Evolutionary conservation across 2,113 vertebrate genomes (phyloP).

Genomic region (Hippolais icterina): DNA sequence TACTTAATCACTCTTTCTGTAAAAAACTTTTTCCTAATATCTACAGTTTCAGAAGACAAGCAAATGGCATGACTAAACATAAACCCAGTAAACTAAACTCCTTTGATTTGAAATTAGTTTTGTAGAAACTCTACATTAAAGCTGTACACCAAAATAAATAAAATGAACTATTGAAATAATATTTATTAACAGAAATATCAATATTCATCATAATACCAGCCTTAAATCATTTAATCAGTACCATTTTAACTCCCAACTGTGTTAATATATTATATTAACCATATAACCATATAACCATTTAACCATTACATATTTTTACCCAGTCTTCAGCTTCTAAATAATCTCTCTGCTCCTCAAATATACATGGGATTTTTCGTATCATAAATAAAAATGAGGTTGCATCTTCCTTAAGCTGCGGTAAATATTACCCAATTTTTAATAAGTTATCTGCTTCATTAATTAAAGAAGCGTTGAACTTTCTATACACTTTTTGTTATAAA

Average conservation of each 20-base stretch:
- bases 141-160: not conserved
- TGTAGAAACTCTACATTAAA: not conserved
- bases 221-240: not conserved
- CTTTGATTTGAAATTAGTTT: not conserved
- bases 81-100: not conserved
- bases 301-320: not conserved
- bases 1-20: too few species aligned
- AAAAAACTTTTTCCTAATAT: too few species aligned
- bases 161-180: not conserved
- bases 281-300: not conserved
- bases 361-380: not conserved
- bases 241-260: not conserved
- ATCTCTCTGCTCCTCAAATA: not conserved
- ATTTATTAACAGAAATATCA: not conserved
- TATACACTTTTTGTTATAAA: not conserved
- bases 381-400: not conserved
- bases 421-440: not conserved
- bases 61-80: not conserved
- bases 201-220: not conserved
- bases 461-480: not conserved
- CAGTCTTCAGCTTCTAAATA: not conserved
- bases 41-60: not conserved
- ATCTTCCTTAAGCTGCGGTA: not conserved
- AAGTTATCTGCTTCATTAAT: not conserved
- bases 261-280: not conserved